Evolutionary conservation across 2,888 invertebrate species (phyloP).

Genomic region (Alviniconcha strummeri): DNA sequence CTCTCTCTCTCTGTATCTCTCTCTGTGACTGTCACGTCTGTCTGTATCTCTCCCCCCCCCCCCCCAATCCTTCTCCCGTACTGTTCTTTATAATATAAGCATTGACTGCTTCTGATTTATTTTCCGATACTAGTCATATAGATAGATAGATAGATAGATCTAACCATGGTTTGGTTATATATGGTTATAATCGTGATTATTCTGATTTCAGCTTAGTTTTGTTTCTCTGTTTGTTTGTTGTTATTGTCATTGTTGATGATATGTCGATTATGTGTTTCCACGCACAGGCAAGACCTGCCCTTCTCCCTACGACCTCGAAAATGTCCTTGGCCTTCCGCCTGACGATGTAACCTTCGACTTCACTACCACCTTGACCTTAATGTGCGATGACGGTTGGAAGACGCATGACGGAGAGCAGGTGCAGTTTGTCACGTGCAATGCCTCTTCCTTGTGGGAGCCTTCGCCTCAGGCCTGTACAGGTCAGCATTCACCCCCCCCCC

Average conservation of each 20-base stretch:
- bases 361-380: not conserved
- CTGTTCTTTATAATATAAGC: too few relatives aligned
- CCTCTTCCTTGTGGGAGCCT: slow-evolving; percentile 16
- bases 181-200: too few relatives aligned
- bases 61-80: not conserved
- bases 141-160: too few relatives aligned
- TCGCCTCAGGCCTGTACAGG: not conserved
- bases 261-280: not conserved
- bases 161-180: too few relatives aligned
- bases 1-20: not conserved
- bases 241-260: too few relatives aligned
- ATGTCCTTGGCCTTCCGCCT: not conserved
- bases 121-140: too few relatives aligned
- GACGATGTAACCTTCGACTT: slow-evolving; percentile 2
- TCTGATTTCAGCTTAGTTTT: too few relatives aligned
- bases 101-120: too few relatives aligned
- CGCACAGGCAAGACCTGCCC: not conserved
- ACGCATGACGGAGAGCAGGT: not conserved
- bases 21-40: not conserved
- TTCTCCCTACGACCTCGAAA: not conserved
- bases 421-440: slow-evolving; percentile 11
- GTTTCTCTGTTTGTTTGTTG: too few relatives aligned
- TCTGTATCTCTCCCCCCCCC: not conserved
- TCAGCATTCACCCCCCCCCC: not conserved
- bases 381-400: not conserved